Conservation (phyloP, 1,140 invertebrate genomes). For the Protaetia brevitarsis region DNA sequence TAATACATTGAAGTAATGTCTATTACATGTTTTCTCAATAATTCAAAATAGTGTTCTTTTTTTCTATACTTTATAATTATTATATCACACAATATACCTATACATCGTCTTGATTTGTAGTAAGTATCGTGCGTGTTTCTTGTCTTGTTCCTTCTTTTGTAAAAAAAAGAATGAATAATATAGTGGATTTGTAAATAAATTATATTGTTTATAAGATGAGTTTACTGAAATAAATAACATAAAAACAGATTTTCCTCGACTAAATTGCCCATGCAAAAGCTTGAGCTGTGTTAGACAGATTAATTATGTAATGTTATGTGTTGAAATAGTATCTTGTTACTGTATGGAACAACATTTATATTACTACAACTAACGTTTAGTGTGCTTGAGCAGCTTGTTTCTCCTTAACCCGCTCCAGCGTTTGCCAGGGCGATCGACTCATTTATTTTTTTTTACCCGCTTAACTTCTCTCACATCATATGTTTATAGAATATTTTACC, state of each 20-base stretch:
- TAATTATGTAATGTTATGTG: too few species aligned
- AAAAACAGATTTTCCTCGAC: not conserved
- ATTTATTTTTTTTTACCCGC: slow-evolving; percentile 38
- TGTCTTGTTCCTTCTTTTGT: slow-evolving; percentile 1
- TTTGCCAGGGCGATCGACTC: slow-evolving; percentile 48
- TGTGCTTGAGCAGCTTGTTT: slow-evolving; percentile 24
- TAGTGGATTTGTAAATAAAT: slow-evolving; percentile 23
- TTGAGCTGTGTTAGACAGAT: slow-evolving; percentile 33
- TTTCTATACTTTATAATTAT: slow-evolving; percentile 18
- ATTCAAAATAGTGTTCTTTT: too few species aligned
- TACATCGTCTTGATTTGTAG: slow-evolving; percentile 12
- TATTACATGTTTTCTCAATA: too few species aligned
- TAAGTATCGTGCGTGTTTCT: not conserved
- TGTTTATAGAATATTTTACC: not conserved
- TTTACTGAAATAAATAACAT: slow-evolving; percentile 22
- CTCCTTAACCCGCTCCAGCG: slow-evolving; percentile 42
- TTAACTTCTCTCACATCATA: slow-evolving; percentile 18
- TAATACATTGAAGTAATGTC: too few species aligned
- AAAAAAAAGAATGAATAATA: not conserved
- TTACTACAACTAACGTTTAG: slow-evolving; percentile 18
- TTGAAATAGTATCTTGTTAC: too few species aligned
- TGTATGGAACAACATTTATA: not conserved
- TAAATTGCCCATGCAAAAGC: slow-evolving; percentile 39
- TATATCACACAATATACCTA: slow-evolving; percentile 2
- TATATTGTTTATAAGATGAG: slow-evolving; percentile 19